Conservation (phyloP, 2,113 vertebrate genomes). For the Oncorhynchus nerka region DNA sequence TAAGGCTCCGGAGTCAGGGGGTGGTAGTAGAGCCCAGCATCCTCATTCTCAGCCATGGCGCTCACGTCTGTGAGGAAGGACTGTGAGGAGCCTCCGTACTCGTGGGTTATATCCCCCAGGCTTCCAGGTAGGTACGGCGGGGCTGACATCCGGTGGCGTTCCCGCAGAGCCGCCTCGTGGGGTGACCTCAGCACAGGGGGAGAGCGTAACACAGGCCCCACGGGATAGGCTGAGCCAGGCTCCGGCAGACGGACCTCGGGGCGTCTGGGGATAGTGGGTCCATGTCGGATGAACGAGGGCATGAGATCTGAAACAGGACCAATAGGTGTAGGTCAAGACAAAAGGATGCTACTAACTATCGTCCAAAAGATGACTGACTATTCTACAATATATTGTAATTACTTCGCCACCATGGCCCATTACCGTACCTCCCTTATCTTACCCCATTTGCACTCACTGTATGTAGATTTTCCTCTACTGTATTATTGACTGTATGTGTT, state of each 20-base stretch:
- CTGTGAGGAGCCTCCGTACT: slow-evolving; percentile 87
- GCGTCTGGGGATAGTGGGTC: slow-evolving; percentile 93
- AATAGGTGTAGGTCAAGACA: background rate
- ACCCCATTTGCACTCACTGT: no score
- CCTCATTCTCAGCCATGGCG: slow-evolving; percentile 86
- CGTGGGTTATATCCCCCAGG: slow-evolving; percentile 83
- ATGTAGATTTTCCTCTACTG: no score
- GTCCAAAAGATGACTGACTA: no score
- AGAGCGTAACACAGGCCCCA: slow-evolving; percentile 75
- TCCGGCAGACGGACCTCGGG: slow-evolving; percentile 86
- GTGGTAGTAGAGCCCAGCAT: slow-evolving; percentile 81
- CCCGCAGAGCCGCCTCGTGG: slow-evolving; percentile 85
- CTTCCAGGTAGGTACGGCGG: slow-evolving; percentile 87
- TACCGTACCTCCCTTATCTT: no score
- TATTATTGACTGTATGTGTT: no score
- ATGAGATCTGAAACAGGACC: slow-evolving; percentile 83
- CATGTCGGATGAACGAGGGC: slow-evolving; percentile 98
- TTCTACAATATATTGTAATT: no score
- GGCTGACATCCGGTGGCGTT: slow-evolving; percentile 91
- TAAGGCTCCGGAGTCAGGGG: slow-evolving; percentile 79
- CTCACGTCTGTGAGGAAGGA: slow-evolving; percentile 83
- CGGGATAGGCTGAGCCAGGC: slow-evolving; percentile 66
- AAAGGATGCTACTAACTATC: background rate
- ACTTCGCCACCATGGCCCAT: no score
- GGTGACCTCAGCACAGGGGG: slow-evolving; percentile 80